A percentile compares a stretch with the other conserved stretches of the same genome.
phyloP scores from a whole-genome alignment of 1,140 invertebrate genomes.

The Drosophila punjabiensis region DNA sequence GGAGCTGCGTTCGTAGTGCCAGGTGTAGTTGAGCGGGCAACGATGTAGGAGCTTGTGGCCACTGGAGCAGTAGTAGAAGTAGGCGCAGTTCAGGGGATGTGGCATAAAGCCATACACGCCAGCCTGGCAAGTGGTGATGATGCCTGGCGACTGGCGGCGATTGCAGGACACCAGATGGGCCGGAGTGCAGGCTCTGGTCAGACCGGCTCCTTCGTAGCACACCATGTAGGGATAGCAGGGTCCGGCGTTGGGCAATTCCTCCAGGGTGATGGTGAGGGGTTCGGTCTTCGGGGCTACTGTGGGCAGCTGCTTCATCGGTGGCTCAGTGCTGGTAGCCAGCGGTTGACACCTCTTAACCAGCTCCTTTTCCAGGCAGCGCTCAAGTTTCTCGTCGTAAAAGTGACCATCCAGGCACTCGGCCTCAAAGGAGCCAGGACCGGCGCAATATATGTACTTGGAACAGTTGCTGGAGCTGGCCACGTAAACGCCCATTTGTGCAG shows the following conservation, averaged over 20 bases:
- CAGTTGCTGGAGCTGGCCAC: constrained; percentile 46
- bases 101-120: constrained; percentile 65
- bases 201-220: constrained; percentile 54
- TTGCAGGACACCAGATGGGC: constrained; percentile 46
- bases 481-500: constrained; percentile 30
- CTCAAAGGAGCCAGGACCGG: constrained; percentile 47
- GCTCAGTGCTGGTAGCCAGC: not conserved
- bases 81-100: constrained; percentile 53
- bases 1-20: constrained; percentile 56
- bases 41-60: constrained; percentile 55
- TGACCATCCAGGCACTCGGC: constrained; percentile 36
- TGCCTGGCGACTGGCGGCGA: constrained; percentile 7
- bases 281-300: constrained; percentile 1
- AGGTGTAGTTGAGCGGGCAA: constrained; percentile 52
- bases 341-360: constrained; percentile 24
- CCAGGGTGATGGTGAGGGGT: constrained; percentile 33
- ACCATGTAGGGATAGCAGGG: constrained; percentile 51
- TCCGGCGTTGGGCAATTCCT: constrained; percentile 25
- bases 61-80: constrained; percentile 68
- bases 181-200: constrained; percentile 49
- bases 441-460: constrained; percentile 55
- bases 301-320: constrained; percentile 1
- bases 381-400: constrained; percentile 38
- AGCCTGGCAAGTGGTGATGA: constrained; percentile 29
- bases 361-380: constrained; percentile 36